phyloP scores from a whole-genome alignment of 2,797 vertebrate species.

The Distichodus sexfasciatus region DNA sequence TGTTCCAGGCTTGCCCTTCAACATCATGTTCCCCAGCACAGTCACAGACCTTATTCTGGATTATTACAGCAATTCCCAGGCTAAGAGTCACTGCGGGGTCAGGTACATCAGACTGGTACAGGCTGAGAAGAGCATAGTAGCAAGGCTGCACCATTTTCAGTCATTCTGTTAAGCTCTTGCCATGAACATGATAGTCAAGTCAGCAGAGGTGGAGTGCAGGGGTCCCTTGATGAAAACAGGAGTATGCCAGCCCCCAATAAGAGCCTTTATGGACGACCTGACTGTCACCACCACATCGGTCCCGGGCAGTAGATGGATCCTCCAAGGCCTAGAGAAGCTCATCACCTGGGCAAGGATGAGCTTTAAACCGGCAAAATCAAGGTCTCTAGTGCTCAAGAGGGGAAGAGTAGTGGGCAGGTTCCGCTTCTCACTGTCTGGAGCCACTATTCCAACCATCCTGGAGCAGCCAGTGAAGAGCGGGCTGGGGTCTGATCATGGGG shows the following conservation, averaged over 20 bases:
- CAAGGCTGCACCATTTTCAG: slow-evolving; percentile 20
- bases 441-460: background rate
- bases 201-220: slow-evolving; percentile 15
- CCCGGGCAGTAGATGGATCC: background rate
- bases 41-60: background rate
- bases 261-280: background rate
- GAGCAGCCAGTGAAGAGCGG: background rate
- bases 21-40: background rate
- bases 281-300: slow-evolving; percentile 6
- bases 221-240: background rate
- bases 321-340: background rate
- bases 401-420: background rate
- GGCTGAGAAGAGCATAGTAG: background rate
- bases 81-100: background rate
- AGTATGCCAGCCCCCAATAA: background rate
- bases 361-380: slow-evolving; percentile 12
- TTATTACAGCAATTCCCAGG: background rate
- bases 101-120: background rate
- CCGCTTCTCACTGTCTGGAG: background rate
- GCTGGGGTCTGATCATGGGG: too few species aligned
- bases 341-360: slow-evolving; percentile 9
- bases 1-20: too few species aligned
- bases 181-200: slow-evolving; percentile 24
- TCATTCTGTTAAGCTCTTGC: slow-evolving; percentile 3
- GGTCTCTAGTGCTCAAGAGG: background rate